Evolutionary conservation across 2,888 invertebrate species (phyloP).

Genomic region (Ferrisia virgata): DNA sequence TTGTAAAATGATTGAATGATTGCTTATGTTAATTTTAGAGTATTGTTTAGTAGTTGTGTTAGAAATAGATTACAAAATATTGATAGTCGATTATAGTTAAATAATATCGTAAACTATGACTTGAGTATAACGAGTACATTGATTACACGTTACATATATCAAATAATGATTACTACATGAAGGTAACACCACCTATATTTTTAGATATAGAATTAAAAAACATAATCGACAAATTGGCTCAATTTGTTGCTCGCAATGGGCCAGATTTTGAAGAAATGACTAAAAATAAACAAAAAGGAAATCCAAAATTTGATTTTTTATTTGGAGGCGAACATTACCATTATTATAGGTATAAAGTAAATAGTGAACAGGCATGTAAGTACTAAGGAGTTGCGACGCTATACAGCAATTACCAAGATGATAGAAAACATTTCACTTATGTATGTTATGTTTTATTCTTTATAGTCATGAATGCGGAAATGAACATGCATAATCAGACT

Average conservation of each 20-base stretch:
- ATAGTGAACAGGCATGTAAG: slow-evolving; percentile 90
- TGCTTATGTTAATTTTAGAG: background rate
- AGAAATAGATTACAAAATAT: background rate
- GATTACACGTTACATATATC: slow-evolving; percentile 1
- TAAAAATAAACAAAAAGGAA: slow-evolving; percentile 95
- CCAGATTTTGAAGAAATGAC: slow-evolving; percentile 99
- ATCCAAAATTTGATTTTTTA: slow-evolving; percentile 94
- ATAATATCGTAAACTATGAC: background rate
- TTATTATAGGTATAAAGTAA: slow-evolving; percentile 95
- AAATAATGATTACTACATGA: background rate
- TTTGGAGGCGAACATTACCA: slow-evolving; percentile 94
- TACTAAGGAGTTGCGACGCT: slow-evolving; percentile 50
- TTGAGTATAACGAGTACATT: background rate
- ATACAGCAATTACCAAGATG: background rate
- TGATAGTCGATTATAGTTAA: background rate
- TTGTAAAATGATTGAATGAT: background rate
- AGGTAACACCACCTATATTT: background rate
- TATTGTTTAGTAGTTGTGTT: background rate
- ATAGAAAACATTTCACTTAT: background rate
- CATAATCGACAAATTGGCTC: slow-evolving; percentile 97
- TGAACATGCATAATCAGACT: slow-evolving; percentile 27
- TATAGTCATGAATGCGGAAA: slow-evolving; percentile 41
- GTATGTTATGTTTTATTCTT: background rate
- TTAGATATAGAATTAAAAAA: slow-evolving; percentile 89
- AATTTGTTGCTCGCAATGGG: slow-evolving; percentile 98